Conservation (phyloP, 2,113 vertebrate species). For the Axis porcinus region DNA sequence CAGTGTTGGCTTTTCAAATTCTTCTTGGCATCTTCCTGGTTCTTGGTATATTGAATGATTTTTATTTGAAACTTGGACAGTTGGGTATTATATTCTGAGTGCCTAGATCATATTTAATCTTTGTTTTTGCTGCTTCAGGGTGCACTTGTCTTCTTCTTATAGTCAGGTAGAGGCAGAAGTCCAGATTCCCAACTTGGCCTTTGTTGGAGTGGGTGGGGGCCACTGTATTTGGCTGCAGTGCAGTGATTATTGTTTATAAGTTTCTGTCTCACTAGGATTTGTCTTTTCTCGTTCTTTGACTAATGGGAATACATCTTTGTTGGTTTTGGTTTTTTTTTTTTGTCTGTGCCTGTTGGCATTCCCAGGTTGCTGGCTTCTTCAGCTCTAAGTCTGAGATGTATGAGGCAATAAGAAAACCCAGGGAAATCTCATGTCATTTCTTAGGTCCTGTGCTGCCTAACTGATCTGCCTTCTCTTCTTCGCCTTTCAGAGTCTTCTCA, state of each 20-base stretch:
- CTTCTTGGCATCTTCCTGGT: background rate
- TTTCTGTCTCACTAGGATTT: background rate
- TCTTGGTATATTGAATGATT: background rate
- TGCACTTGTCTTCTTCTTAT: background rate
- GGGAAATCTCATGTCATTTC: background rate
- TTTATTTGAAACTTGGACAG: background rate
- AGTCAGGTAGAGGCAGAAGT: background rate
- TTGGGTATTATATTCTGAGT: background rate
- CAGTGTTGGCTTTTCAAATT: background rate
- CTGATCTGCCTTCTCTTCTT: background rate
- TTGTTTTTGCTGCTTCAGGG: background rate
- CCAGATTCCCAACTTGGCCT: background rate
- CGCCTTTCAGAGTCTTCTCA: background rate
- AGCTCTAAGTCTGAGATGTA: background rate
- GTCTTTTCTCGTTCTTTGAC: background rate
- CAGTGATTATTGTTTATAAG: background rate
- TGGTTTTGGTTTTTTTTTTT: background rate
- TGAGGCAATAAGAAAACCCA: background rate
- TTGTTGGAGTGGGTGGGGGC: background rate
- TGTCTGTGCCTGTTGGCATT: background rate
- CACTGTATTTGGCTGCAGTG: background rate
- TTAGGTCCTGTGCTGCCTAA: background rate
- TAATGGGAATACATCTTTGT: background rate
- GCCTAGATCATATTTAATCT: background rate
- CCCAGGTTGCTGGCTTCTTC: background rate